phyloP scores from a whole-genome alignment of 2,888 invertebrate genomes.

The Lochmaea crataegi region DNA sequence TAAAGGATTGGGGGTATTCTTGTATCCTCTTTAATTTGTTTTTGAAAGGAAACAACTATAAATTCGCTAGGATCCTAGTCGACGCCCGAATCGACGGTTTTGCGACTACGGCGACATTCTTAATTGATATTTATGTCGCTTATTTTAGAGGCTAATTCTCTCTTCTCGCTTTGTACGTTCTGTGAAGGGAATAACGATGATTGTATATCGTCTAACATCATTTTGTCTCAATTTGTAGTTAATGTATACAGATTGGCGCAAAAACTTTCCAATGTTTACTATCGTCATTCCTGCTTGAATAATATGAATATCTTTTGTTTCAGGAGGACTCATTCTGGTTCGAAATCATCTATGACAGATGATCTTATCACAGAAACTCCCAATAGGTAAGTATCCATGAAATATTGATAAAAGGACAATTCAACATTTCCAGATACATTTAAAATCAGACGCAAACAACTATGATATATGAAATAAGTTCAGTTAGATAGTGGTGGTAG shows the following conservation, averaged over 20 bases:
- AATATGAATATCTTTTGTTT: constrained; percentile 46
- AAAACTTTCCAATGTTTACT: neutral
- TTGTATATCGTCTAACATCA: neutral
- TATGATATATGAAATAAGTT: no score
- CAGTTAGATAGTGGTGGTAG: no score
- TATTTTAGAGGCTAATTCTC: constrained; percentile 23
- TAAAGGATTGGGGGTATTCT: neutral
- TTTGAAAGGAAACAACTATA: neutral
- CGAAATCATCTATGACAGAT: constrained; percentile 56
- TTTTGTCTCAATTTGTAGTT: neutral
- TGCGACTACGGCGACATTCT: constrained; percentile 17
- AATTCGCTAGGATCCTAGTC: neutral
- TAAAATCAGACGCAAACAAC: no score
- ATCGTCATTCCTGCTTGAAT: neutral
- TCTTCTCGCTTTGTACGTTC: neutral
- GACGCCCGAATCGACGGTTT: constrained; percentile 15
- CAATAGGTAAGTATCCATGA: constrained; percentile 53
- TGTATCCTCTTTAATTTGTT: neutral
- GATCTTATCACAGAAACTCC: constrained; percentile 58
- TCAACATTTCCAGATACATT: no score
- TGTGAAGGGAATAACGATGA: constrained; percentile 3
- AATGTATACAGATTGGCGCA: neutral
- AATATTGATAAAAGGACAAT: no score
- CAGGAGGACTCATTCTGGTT: constrained; percentile 56
- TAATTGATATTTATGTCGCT: constrained; percentile 32